Evolutionary conservation across 2,797 vertebrate species (phyloP).

Genomic region (Sphaeramia orbicularis): DNA sequence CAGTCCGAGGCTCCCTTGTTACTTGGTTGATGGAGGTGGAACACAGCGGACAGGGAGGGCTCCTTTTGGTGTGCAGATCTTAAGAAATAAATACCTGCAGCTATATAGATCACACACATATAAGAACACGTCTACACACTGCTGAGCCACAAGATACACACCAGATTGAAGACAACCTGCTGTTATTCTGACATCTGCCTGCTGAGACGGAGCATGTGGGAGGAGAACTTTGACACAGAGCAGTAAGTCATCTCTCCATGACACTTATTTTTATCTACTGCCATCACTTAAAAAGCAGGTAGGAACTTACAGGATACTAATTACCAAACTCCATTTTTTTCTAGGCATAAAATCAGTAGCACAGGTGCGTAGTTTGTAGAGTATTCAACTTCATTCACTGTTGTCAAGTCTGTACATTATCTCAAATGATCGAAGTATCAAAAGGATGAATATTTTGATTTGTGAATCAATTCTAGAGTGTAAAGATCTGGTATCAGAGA

Average conservation of each 20-base stretch:
- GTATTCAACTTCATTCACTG: too few species aligned
- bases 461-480: too few species aligned
- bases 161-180: not conserved
- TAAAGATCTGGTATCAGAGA: too few species aligned
- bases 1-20: not conserved
- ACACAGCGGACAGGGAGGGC: not conserved
- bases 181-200: not conserved
- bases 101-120: not conserved
- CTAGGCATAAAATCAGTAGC: too few species aligned
- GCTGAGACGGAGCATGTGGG: slow-evolving; percentile 58
- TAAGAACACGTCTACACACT: not conserved
- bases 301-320: too few species aligned
- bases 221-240: slow-evolving; percentile 61
- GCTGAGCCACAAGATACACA: not conserved
- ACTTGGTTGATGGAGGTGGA: slow-evolving; percentile 16
- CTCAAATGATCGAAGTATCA: too few species aligned
- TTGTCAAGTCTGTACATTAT: too few species aligned
- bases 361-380: too few species aligned
- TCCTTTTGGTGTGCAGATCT: not conserved
- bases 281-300: too few species aligned
- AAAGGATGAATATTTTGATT: too few species aligned
- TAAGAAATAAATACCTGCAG: not conserved
- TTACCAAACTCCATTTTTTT: too few species aligned
- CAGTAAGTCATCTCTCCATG: slow-evolving; percentile 54
- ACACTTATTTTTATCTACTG: not conserved